Base-by-base conservation (phyloP, 2,113 vertebrate species). In the Mohoua ochrocephala region DNA sequence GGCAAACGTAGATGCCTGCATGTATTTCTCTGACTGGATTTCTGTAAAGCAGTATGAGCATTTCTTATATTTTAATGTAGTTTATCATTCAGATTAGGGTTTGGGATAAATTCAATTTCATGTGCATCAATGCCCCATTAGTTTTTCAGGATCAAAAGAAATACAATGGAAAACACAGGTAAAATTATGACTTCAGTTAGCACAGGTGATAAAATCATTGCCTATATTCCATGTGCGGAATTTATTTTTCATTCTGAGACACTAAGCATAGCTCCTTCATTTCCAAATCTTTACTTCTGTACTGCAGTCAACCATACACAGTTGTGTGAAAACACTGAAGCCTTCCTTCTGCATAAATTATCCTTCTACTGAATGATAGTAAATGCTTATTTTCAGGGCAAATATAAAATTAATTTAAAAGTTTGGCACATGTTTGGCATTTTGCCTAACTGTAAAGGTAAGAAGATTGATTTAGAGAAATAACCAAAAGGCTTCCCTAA, bases 161-260 rank as follows among this genome's bases (percentile, higher is more conserved):
- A 54, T 78, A 56, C 7, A 27, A 11, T 28, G 27, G 65, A 91
- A 96, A 94, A 79, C 31, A 94, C 20, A 91, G 42, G 39, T 93
- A 76, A 84, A 96, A 97, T 81, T 50, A 56, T 61, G 2, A 49
- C 67, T 96, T 95, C 15, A 7, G 12, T 92, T 90, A 80, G 33
- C 47, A 87, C 65, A 89, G 94, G 87, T 97, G 87, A 95, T 96
- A 94, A 93, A 91, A 96, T 94, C 83, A 41, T 37, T 77, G 90
- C 53, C 87, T 94, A 50, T 92, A 23, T 88, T 96, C 70, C 75
- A 95, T 76, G 35, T 53, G 76, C 20, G 44, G 35, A 52, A 77
- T 84, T 59, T 63, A 53, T 85, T 94, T 94, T 95, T 93, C 42
- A 64, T 82, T 75, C 57, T 1, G 3, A 86, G 67, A 69, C 61